A percentile compares a stretch with the other conserved stretches of the same genome.
phyloP scores from a whole-genome alignment of 2,113 vertebrate genomes.

The Saguinus imperator region DNA sequence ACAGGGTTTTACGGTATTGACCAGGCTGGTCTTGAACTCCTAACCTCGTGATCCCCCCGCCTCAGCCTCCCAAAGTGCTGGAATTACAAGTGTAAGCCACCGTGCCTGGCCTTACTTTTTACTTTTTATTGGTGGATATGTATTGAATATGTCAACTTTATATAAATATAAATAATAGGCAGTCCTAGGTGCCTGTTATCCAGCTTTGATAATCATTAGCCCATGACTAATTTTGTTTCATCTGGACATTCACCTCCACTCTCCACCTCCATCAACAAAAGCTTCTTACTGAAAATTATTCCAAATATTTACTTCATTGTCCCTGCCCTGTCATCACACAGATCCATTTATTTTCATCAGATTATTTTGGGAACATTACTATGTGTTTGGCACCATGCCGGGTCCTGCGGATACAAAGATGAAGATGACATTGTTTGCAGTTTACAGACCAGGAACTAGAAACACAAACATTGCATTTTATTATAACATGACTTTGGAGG shows the following conservation, averaged over 20 bases:
- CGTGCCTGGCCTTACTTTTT: not conserved
- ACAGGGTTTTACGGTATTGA: too few species aligned
- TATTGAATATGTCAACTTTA: not conserved
- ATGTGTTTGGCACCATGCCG: not conserved
- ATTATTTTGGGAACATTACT: not conserved
- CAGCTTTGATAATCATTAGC: not conserved
- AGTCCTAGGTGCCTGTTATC: not conserved
- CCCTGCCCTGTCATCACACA: not conserved
- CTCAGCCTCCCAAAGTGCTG: too few species aligned
- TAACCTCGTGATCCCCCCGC: too few species aligned
- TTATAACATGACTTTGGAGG: not conserved
- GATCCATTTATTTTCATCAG: not conserved
- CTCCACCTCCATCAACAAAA: not conserved
- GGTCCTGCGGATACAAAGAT: not conserved
- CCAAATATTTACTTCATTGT: not conserved
- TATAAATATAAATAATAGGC: not conserved
- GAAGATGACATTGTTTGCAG: conserved; percentile 52
- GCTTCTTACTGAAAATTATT: not conserved
- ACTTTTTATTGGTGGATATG: not conserved
- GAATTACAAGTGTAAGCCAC: too few species aligned
- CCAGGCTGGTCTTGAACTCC: too few species aligned
- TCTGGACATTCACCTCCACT: not conserved
- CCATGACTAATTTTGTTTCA: not conserved
- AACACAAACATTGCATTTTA: conserved; percentile 1
- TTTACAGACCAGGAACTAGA: not conserved